Base-by-base conservation (phyloP, 23 tunicate genomes). In the Styela plicata region DNA sequence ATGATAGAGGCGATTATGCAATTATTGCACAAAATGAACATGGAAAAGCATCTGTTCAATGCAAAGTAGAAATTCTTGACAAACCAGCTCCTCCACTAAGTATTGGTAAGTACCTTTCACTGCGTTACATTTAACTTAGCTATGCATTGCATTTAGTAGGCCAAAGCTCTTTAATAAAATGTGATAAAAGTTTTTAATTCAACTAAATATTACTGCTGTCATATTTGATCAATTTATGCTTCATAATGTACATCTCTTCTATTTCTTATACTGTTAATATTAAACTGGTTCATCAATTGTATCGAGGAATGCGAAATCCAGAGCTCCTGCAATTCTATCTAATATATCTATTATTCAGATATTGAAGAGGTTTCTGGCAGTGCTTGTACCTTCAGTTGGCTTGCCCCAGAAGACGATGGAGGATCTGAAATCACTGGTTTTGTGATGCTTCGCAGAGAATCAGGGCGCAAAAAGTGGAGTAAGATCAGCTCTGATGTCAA, bases 11-110 rank as follows among this genome's bases (percentile, higher is more conserved):
- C 1, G 90, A 91, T 53, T 96, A 96, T 85, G 74, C 90, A n/a
- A 82, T 96, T 30, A 80, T 78, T 32, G 99, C 97, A 5, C 90
- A 96, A 81, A 96, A 91, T 74, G 96, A 96, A 67, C 80, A 82
- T 63, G 99, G 99, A 33, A 86, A 83, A 64, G 99, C 94, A 10
- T 83, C 96, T 0, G 83, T 69, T 64, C 78, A 76, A 32, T 87
- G 96, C 82, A 52, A 70, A 24, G 97, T 91, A 13, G 75, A 91
- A 29, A 88, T 96, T 22, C 70, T 91, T 86, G 99, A 96, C 63
- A 91, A 87, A 78, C 99, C 99, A 24, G 90, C 83, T 44, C 84
- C 84, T 64, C 99, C 99, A 22, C 88, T 70, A 0, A 84, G 89
- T 1, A 74, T 96, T 32, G 94, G 98, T 93, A 82, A 65, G 89